Evolutionary conservation across 2,797 vertebrate species (phyloP).

Genomic region (Glyptemys insculpta): DNA sequence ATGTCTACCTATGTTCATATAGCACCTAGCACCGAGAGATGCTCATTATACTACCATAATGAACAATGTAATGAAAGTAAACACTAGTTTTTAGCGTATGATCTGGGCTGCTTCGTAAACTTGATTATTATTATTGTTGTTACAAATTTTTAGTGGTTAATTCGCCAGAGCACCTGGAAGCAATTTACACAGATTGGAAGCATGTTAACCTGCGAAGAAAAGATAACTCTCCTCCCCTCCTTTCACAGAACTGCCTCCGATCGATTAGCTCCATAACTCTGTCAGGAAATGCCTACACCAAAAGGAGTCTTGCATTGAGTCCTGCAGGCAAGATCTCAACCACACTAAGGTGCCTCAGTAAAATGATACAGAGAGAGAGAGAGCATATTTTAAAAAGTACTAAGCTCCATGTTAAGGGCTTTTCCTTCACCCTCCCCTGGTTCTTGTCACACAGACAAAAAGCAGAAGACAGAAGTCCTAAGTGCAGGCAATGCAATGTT

Average conservation of each 20-base stretch:
- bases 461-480: too few relatives aligned
- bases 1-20: accelerated
- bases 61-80: neutral
- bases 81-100: neutral
- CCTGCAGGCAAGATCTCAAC: neutral
- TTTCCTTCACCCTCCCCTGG: too few relatives aligned
- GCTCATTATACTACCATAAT: neutral
- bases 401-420: neutral
- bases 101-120: neutral
- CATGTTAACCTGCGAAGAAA: neutral
- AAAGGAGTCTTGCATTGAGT: neutral
- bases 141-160: neutral
- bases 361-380: neutral
- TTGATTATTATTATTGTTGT: neutral
- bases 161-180: neutral
- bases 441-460: too few relatives aligned
- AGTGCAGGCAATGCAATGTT: too few relatives aligned
- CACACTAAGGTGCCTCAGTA: neutral
- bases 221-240: accelerated
- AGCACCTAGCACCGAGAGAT: neutral
- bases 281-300: neutral
- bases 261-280: accelerated
- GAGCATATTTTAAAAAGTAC: neutral
- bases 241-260: neutral
- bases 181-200: neutral